These are phyloP conservation scores for Cyrtodaria siliqua DNA, from an alignment of 2,888 invertebrate species.

Conservation along the genomic window DNA sequence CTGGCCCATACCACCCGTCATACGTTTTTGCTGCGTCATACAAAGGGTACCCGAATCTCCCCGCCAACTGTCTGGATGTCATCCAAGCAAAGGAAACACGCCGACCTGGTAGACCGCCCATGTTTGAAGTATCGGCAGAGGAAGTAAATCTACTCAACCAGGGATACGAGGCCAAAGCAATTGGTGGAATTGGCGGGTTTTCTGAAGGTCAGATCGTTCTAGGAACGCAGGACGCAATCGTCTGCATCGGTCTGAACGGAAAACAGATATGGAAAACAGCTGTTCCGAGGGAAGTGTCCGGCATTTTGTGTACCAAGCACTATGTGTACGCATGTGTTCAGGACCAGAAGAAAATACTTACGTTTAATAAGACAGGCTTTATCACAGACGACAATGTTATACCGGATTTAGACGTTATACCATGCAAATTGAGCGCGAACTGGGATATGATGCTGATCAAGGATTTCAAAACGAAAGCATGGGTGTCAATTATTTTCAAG, in stretches of 20 bases:
- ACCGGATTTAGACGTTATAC: conserved; percentile 52
- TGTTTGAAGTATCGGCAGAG: conserved; percentile 26
- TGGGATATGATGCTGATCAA: conserved; percentile 56
- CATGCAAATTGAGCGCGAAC: conserved; percentile 49
- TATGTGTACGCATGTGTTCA: conserved; percentile 54
- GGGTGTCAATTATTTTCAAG: conserved; percentile 50
- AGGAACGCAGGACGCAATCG: conserved; percentile 45
- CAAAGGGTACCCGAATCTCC: conserved; percentile 34
- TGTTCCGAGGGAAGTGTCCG: conserved; percentile 37
- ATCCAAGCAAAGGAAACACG: conserved; percentile 43
- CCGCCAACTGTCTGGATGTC: conserved; percentile 49
- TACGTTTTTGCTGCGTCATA: conserved; percentile 54
- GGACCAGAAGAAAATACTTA: conserved; percentile 51
- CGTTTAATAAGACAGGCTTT: conserved; percentile 56
- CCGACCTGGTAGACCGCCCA: conserved; percentile 52
- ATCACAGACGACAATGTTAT: conserved; percentile 57
- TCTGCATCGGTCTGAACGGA: conserved; percentile 45
- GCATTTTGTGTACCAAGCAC: conserved; percentile 47
- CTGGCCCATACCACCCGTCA: conserved; percentile 50
- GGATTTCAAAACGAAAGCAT: conserved; percentile 55
- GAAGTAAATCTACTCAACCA: conserved; percentile 37
- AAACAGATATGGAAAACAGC: conserved; percentile 52
- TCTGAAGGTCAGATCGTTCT: conserved; percentile 50
- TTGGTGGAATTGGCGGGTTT: conserved; percentile 51
- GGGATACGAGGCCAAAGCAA: conserved; percentile 30